These are phyloP conservation scores for Callaeas wilsoni DNA, from an alignment of 2,113 vertebrate genomes.

Conservation along the genomic window DNA sequence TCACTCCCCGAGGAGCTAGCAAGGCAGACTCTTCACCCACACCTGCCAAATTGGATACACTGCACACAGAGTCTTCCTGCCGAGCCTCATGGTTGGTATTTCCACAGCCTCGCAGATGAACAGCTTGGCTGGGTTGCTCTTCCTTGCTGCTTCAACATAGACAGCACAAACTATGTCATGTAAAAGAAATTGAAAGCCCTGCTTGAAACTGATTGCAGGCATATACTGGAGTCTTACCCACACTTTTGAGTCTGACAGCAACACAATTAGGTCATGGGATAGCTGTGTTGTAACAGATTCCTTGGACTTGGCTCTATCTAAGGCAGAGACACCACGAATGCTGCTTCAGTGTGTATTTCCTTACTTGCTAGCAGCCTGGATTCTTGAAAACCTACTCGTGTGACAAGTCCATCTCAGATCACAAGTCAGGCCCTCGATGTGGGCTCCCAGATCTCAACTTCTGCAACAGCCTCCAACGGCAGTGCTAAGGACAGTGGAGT, in stretches of 20 bases:
- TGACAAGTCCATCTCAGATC: not conserved
- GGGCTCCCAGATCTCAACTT: not conserved
- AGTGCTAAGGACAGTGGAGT: not conserved
- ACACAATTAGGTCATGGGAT: not conserved
- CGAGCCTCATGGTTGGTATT: not conserved
- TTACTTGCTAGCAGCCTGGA: not conserved
- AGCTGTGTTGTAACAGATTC: slow-evolving; percentile 15
- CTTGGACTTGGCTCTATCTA: not conserved
- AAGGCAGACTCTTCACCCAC: not conserved
- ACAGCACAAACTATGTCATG: not conserved
- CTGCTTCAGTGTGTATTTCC: not conserved
- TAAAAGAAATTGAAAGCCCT: not conserved
- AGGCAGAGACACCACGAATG: not conserved
- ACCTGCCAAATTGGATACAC: not conserved
- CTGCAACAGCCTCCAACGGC: not conserved
- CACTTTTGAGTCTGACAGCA: not conserved
- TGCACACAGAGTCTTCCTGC: not conserved
- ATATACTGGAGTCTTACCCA: not conserved
- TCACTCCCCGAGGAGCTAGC: not conserved
- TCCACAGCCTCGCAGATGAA: not conserved
- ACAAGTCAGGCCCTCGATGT: not conserved
- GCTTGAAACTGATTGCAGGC: not conserved
- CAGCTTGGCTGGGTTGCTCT: not conserved
- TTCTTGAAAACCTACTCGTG: not conserved
- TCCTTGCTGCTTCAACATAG: not conserved